Conservation (phyloP, 1,140 invertebrate genomes). For the Bombus vancouverensis region DNA sequence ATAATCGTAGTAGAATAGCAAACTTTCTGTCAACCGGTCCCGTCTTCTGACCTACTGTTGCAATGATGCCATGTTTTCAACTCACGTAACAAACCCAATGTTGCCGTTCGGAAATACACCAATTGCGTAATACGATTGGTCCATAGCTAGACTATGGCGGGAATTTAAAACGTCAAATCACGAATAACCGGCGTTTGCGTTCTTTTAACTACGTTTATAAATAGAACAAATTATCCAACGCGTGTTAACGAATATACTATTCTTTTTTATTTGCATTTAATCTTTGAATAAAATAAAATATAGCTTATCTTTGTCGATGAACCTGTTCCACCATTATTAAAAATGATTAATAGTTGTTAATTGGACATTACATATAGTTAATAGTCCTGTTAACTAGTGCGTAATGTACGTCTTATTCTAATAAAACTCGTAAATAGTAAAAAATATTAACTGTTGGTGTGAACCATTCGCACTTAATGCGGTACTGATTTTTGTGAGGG, state of each 20-base stretch:
- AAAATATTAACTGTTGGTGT: not conserved
- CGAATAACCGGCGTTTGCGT: not conserved
- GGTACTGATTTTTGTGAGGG: not conserved
- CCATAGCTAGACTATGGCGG: not conserved
- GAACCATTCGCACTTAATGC: not conserved
- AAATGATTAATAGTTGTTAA: too few species aligned
- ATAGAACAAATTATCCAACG: not conserved
- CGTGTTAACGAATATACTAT: too few species aligned
- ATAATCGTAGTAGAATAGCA: constrained; percentile 61
- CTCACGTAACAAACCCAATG: constrained; percentile 21
- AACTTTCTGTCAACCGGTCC: constrained; percentile 61
- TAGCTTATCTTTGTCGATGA: not conserved
- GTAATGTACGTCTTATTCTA: not conserved
- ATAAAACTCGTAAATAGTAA: not conserved
- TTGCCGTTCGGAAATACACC: constrained; percentile 34
- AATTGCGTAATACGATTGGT: not conserved
- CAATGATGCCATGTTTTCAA: constrained; percentile 54
- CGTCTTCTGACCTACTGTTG: constrained; percentile 40
- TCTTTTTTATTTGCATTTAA: too few species aligned
- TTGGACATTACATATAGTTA: too few species aligned
- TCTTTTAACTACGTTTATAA: not conserved
- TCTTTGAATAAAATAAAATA: not conserved
- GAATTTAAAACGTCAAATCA: not conserved
- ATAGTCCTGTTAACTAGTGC: not conserved
- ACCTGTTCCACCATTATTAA: not conserved